phyloP scores from a whole-genome alignment of 1,140 invertebrate genomes.

The Orius insidiosus region DNA sequence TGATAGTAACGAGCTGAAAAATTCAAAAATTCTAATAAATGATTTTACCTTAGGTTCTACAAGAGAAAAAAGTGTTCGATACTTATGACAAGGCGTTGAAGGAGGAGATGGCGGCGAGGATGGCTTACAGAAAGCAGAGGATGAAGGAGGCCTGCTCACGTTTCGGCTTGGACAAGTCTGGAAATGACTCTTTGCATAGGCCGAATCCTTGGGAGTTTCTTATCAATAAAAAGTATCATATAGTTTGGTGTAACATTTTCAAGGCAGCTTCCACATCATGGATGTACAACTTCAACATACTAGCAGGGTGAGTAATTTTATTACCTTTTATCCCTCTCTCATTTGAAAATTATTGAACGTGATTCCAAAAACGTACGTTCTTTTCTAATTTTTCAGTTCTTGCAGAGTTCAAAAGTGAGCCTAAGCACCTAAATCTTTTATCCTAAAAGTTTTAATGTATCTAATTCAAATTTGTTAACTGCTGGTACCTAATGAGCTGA shows the following conservation, averaged over 20 bases:
- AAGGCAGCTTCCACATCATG: slow-evolving; percentile 67
- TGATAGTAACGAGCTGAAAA: too few species aligned
- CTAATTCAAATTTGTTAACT: too few species aligned
- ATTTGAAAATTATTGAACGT: neutral
- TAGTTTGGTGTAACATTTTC: slow-evolving; percentile 45
- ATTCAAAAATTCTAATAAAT: too few species aligned
- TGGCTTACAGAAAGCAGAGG: slow-evolving; percentile 12
- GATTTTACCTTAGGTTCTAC: too few species aligned
- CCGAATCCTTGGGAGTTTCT: slow-evolving; percentile 72
- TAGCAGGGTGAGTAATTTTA: slow-evolving; percentile 40
- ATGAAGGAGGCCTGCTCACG: slow-evolving; percentile 15
- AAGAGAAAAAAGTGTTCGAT: neutral
- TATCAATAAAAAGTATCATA: slow-evolving; percentile 55
- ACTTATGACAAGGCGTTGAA: slow-evolving; percentile 3
- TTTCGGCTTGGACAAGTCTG: slow-evolving; percentile 22
- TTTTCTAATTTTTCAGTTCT: too few species aligned
- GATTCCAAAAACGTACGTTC: too few species aligned
- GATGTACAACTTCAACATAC: slow-evolving; percentile 77
- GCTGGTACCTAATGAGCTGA: neutral
- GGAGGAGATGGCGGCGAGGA: slow-evolving; percentile 15
- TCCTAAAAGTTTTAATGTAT: too few species aligned
- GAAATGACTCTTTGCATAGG: slow-evolving; percentile 44
- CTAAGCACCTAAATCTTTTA: too few species aligned
- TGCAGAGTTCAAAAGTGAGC: too few species aligned
- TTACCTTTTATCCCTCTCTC: neutral